phyloP scores from a whole-genome alignment of 2,888 invertebrate species.

The Caenorhabditis sp. region DNA sequence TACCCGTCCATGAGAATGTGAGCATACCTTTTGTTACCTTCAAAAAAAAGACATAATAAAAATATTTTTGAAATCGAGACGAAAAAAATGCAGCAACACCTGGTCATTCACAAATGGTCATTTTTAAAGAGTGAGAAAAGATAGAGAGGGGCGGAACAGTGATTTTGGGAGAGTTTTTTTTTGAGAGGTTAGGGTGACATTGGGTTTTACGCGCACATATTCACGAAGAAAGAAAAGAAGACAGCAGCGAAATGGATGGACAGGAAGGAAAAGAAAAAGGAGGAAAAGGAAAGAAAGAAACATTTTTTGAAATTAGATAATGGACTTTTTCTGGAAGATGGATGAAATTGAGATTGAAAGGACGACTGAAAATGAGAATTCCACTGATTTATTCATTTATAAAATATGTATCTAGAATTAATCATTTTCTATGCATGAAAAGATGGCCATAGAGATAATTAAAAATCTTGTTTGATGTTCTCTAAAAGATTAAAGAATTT shows the following conservation, averaged over 20 bases:
- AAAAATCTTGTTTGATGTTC: too few species aligned
- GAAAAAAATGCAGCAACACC: neutral
- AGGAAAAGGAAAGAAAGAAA: constrained; percentile 16
- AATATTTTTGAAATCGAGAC: neutral
- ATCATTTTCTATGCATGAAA: too few species aligned
- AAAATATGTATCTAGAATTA: too few species aligned
- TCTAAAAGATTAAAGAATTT: too few species aligned
- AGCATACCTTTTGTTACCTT: constrained; percentile 1
- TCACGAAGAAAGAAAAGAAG: neutral
- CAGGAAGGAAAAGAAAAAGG: neutral
- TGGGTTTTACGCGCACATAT: neutral
- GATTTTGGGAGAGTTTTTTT: neutral
- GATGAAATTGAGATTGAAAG: neutral
- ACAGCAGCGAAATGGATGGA: neutral
- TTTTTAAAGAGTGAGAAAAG: neutral
- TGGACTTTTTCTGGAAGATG: constrained; percentile 14
- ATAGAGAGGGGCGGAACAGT: neutral
- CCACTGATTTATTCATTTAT: too few species aligned
- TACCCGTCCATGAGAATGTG: constrained; percentile 9
- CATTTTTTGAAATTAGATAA: constrained; percentile 43
- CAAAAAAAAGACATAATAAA: neutral
- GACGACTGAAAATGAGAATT: neutral
- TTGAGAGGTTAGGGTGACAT: neutral
- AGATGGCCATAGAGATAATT: too few species aligned
- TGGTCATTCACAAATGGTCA: neutral